Evolutionary conservation across 2,797 vertebrate genomes (phyloP), one percentile per base, ranked within the genome.

Genomic region (Thunnus albacares): DNA sequence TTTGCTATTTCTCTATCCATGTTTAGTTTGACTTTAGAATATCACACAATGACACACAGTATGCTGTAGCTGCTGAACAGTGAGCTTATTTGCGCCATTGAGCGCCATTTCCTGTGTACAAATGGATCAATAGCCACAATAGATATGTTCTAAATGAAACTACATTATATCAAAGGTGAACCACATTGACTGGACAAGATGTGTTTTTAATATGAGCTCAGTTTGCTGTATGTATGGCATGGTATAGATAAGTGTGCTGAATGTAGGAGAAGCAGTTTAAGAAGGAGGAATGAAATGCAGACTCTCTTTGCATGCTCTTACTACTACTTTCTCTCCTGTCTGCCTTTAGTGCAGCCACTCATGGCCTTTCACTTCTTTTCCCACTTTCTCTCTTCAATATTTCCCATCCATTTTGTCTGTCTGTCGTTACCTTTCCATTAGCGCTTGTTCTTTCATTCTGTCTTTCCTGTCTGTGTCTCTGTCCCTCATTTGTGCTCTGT

Each of bases 351-450:
- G 73, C 86, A 88, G 77, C 79, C 85, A 81, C 94, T 96, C 90
- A 96, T 94, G 89, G 89, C 83, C 82, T 94, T 93, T 93, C 82
- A 81, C 85, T 91, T 93, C 88, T 94, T 92, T 93, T 88, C 88
- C 93, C 87, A 91, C 86, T 93, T 93, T 94, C 84, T 93, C 88
- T 93, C 85, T 83, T 88, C 93, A 93, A 89, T 91, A 93, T 93
- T 91, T 55, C 66, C 83, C 86, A 92, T 94, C 58, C 86, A 86
- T 91, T 79, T 68, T 83, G 67, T 93, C 81, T 67, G 3, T 84
- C 79, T 22, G 41, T 70, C 60, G 2, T 59, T 53, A 43, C 56
- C 28, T 86, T 61, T 82, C 70, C 43, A 79, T 77, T 35, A 20
- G 18, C 59, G 43, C 55, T 33, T 81, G 11, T 74, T 79, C 59